phyloP scores from a whole-genome alignment of 1,140 invertebrate species.

The Brachionus paranguensis region DNA sequence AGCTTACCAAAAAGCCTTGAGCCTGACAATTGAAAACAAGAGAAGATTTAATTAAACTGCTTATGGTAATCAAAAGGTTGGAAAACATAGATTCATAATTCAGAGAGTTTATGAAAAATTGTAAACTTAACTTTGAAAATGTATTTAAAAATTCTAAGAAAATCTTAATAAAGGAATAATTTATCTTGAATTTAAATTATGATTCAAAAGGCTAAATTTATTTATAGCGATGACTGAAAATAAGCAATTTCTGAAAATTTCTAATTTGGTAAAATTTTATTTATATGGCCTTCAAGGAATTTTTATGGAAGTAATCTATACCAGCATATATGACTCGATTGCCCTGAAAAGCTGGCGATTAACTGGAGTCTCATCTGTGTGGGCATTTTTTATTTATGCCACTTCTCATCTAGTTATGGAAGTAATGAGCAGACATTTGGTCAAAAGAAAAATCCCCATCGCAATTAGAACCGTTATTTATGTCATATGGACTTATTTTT shows the following conservation, averaged over 20 bases:
- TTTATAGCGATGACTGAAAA: not conserved
- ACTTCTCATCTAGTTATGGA: slow-evolving; percentile 54
- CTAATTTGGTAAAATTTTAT: slow-evolving; percentile 52
- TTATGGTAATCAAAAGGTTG: too few species aligned
- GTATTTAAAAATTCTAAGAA: not conserved
- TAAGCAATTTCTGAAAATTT: not conserved
- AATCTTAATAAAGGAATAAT: too few species aligned
- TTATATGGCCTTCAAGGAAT: slow-evolving; percentile 60
- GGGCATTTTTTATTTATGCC: slow-evolving; percentile 59
- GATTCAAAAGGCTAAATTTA: not conserved
- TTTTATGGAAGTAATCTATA: slow-evolving; percentile 59
- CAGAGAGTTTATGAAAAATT: not conserved
- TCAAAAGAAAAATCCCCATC: slow-evolving; percentile 48
- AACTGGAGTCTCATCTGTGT: slow-evolving; percentile 57
- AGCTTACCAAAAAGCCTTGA: too few species aligned
- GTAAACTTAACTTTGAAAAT: not conserved
- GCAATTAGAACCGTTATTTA: slow-evolving; percentile 55
- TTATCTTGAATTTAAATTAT: too few species aligned
- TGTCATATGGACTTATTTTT: slow-evolving; percentile 56
- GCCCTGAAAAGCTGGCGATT: slow-evolving; percentile 57
- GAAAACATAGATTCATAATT: too few species aligned
- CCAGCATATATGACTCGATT: slow-evolving; percentile 59
- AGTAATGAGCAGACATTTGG: slow-evolving; percentile 50
- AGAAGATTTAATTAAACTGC: too few species aligned
- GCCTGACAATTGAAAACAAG: too few species aligned